A percentile compares a stretch with the other conserved stretches of the same genome.
Conservation (phyloP, 2,888 invertebrate genomes). For the Odontothrips loti region DNA sequence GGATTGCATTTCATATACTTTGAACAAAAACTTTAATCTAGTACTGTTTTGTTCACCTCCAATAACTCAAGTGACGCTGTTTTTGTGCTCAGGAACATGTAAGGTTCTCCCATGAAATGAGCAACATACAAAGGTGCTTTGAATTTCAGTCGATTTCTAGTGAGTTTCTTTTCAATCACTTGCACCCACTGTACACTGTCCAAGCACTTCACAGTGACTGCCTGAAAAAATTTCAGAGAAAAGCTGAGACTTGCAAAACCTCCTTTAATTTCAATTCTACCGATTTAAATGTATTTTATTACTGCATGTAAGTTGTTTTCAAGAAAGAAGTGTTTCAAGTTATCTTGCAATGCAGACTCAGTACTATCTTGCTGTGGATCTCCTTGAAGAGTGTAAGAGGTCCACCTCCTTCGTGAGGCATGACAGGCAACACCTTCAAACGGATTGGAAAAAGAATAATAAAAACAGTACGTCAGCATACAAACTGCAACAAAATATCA, state of each 20-base stretch:
- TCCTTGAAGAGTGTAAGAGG: neutral
- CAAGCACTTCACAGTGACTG: neutral
- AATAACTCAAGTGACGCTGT: neutral
- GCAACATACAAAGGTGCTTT: neutral
- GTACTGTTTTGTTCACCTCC: neutral
- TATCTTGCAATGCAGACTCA: neutral
- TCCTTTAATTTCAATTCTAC: no score
- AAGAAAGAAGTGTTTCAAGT: neutral
- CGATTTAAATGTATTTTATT: neutral
- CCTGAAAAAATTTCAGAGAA: neutral
- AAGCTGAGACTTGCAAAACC: no score
- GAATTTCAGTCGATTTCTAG: neutral
- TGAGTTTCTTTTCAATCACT: neutral
- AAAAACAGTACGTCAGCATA: neutral
- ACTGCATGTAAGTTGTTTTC: neutral
- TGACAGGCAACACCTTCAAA: neutral
- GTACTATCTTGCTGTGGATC: neutral
- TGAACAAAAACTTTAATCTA: neutral
- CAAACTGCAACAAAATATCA: neutral
- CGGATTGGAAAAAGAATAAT: neutral
- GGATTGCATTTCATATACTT: neutral
- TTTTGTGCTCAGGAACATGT: neutral
- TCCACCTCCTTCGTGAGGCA: neutral
- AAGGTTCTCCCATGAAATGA: neutral
- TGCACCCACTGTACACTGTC: neutral